Evolutionary conservation across 37 sponge, comb jelly and placozoan species (phyloP).

Genomic region (Trichoplax adhaerens): DNA sequence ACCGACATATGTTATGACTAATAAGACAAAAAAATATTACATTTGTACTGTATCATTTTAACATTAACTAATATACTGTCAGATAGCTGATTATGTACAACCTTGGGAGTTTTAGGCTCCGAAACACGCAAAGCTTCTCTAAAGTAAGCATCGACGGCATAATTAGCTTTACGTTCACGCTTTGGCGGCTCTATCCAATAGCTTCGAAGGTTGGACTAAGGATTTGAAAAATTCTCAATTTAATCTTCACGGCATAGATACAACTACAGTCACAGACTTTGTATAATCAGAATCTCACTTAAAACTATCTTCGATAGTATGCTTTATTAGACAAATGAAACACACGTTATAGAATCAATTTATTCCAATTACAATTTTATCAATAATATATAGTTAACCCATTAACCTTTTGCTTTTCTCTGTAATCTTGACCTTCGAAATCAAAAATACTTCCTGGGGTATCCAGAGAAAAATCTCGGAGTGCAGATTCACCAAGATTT

Average conservation of each 20-base stretch:
- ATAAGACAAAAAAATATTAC: neutral
- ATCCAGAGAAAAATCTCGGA: constrained; percentile 79
- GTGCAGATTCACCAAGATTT: constrained; percentile 56
- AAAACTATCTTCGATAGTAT: neutral
- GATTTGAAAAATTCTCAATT: too few relatives aligned
- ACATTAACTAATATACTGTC: neutral
- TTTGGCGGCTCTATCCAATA: constrained; percentile 99
- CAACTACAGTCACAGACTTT: too few relatives aligned
- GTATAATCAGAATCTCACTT: too few relatives aligned
- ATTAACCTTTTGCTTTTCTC: constrained; percentile 56
- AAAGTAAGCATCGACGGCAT: constrained; percentile 94
- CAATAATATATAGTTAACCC: too few relatives aligned
- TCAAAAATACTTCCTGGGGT: constrained; percentile 72
- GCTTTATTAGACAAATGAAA: neutral
- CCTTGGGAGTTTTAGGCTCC: constrained; percentile 85
- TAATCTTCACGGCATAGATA: too few relatives aligned
- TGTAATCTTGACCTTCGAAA: constrained; percentile 93
- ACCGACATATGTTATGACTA: neutral
- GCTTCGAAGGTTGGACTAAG: neutral
- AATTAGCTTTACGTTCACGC: constrained; percentile 87
- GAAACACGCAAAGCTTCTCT: constrained; percentile 79
- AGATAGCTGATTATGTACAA: neutral
- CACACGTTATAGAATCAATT: neutral
- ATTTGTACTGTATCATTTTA: neutral
- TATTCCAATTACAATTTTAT: too few relatives aligned